Conservation (phyloP, 30 jellyfish, hydroid and myxozoan genomes). For the Hydra vulgaris region DNA sequence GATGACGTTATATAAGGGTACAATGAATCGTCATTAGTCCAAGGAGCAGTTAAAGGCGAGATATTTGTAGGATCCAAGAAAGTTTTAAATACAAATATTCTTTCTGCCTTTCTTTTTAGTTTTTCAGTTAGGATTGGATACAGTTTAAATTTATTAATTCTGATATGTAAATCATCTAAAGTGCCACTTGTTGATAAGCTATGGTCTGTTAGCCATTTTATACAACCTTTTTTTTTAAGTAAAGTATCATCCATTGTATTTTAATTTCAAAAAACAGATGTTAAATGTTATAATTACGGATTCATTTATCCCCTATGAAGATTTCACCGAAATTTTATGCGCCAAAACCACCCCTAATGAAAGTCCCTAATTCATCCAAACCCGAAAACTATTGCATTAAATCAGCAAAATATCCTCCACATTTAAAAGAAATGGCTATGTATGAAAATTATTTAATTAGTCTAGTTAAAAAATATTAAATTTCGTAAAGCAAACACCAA, state of each 20-base stretch:
- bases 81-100: neutral
- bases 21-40: neutral
- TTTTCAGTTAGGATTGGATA: neutral
- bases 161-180: neutral
- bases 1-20: neutral
- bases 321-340: neutral
- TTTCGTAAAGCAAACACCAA: too few species aligned
- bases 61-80: neutral
- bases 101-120: slow-evolving; percentile 4
- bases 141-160: neutral
- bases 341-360: neutral
- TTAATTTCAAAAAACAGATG: neutral
- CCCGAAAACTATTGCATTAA: too few species aligned
- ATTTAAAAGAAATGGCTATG: too few species aligned
- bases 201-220: neutral
- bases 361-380: neutral
- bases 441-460: too few species aligned
- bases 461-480: too few species aligned
- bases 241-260: neutral
- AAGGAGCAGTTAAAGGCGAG: neutral
- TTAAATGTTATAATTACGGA: neutral
- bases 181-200: neutral
- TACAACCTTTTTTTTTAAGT: neutral
- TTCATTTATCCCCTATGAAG: neutral
- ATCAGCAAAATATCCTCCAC: too few species aligned